Conservation (phyloP, 2,797 vertebrate genomes). For the Eidolon dupreanum region DNA sequence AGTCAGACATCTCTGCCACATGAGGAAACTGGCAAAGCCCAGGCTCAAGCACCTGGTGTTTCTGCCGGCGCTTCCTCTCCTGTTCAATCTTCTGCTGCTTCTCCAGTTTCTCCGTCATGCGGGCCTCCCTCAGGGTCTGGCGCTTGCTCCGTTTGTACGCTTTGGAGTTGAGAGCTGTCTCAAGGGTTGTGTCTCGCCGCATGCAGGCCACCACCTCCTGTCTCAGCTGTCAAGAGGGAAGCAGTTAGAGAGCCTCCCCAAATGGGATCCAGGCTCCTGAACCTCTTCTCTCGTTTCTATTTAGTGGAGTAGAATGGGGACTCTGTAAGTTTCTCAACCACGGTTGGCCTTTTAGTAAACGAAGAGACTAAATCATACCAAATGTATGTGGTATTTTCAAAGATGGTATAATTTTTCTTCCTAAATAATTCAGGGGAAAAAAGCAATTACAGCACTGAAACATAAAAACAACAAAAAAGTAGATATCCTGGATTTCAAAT, state of each 20-base stretch:
- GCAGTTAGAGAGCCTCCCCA: neutral
- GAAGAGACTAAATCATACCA: neutral
- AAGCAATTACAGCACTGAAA: neutral
- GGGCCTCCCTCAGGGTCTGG: constrained; percentile 96
- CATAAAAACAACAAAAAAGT: neutral
- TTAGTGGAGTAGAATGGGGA: neutral
- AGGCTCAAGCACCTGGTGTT: constrained; percentile 92
- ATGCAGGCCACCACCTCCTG: constrained; percentile 98
- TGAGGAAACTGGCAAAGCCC: neutral
- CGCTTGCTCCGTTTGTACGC: constrained; percentile 98
- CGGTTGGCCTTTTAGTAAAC: neutral
- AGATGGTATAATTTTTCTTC: neutral
- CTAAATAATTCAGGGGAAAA: neutral
- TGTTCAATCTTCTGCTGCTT: constrained; percentile 99
- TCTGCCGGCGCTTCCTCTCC: constrained; percentile 97
- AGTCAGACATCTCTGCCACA: accelerated
- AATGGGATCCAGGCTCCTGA: neutral
- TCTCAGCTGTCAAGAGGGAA: constrained; percentile 88
- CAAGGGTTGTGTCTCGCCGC: constrained; percentile 96
- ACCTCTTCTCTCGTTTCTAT: neutral
- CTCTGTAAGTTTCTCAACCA: neutral
- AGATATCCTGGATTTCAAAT: constrained; percentile 36
- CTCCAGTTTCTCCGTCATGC: constrained; percentile 99
- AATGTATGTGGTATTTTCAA: neutral
- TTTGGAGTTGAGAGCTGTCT: constrained; percentile 98